Conservation (phyloP, 2,797 vertebrate species). For the Acropternis orthonyx region DNA sequence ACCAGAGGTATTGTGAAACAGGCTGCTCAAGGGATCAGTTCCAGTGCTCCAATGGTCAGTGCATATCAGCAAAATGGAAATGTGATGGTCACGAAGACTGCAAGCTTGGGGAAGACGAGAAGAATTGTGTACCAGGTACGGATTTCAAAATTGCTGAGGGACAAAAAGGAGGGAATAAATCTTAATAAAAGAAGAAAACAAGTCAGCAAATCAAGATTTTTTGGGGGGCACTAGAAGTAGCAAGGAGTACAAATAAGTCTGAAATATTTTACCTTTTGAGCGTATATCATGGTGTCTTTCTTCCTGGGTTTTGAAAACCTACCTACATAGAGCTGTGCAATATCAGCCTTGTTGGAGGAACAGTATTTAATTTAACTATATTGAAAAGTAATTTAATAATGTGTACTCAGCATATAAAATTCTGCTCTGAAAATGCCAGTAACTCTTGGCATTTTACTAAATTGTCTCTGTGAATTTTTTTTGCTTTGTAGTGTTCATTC, state of each 20-base stretch:
- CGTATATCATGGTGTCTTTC: background rate
- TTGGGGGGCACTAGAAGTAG: background rate
- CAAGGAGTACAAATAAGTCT: rapidly evolving
- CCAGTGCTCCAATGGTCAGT: slow-evolving; percentile 91
- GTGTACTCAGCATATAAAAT: background rate
- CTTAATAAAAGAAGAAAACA: background rate
- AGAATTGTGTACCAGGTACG: slow-evolving; percentile 84
- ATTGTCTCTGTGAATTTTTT: background rate
- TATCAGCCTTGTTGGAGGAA: background rate
- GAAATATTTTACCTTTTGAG: background rate
- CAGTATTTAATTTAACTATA: background rate
- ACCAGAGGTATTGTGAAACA: slow-evolving; percentile 91
- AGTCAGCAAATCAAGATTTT: background rate
- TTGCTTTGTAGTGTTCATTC: background rate
- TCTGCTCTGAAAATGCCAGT: background rate
- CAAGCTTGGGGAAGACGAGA: slow-evolving; percentile 94
- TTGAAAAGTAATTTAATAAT: background rate
- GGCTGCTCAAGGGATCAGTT: slow-evolving; percentile 93
- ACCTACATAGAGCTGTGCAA: rapidly evolving
- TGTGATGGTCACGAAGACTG: slow-evolving; percentile 97
- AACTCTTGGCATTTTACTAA: background rate
- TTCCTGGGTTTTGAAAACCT: background rate
- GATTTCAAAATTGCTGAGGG: background rate
- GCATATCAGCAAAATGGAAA: slow-evolving; percentile 91
- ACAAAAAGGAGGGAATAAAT: background rate